Percentiles rank a stretch among this genome's conserved stretches.
These are phyloP conservation scores for Hystrix brachyura DNA, from an alignment of 2,113 vertebrate species.

Conservation along the genomic window DNA sequence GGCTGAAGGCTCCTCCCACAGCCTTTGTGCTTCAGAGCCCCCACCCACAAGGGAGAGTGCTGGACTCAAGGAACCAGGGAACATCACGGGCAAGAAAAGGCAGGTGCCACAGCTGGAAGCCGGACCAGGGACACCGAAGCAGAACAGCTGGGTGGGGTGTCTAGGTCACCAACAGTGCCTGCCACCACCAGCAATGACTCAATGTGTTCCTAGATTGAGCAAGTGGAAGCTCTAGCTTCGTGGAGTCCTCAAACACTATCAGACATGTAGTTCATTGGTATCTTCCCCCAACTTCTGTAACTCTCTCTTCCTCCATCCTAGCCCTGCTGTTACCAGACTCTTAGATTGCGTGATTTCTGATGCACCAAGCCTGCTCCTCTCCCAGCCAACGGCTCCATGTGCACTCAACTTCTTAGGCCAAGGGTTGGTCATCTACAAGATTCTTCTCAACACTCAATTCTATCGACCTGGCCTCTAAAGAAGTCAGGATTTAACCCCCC, in stretches of 20 bases:
- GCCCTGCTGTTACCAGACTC: not conserved
- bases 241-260: not conserved
- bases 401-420: not conserved
- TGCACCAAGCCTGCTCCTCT: not conserved
- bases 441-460: not conserved
- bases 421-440: not conserved
- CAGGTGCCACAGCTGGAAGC: not conserved
- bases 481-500: not conserved
- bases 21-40: too few species aligned
- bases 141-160: not conserved
- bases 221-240: not conserved
- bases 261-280: not conserved
- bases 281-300: not conserved
- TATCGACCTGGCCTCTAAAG: not conserved
- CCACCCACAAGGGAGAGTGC: not conserved
- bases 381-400: not conserved
- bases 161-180: not conserved
- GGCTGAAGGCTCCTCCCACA: not conserved
- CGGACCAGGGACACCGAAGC: not conserved
- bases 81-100: not conserved
- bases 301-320: not conserved
- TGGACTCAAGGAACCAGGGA: not conserved
- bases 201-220: not conserved
- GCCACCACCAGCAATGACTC: not conserved
- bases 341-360: not conserved